Evolutionary conservation across 2,797 vertebrate species (phyloP).

Genomic region (Dallia pectoralis): DNA sequence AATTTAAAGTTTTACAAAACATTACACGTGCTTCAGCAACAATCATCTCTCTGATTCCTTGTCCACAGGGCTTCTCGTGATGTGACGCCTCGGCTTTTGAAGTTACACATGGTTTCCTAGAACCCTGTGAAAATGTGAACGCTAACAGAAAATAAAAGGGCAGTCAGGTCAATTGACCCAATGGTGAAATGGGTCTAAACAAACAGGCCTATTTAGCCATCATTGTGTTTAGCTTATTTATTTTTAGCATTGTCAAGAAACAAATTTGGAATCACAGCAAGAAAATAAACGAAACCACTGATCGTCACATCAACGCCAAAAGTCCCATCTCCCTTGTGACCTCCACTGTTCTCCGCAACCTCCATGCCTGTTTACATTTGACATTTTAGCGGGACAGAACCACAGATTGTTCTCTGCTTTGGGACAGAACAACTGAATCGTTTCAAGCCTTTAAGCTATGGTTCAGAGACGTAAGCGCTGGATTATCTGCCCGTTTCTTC

Average conservation of each 20-base stretch:
- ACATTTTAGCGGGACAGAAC: no score
- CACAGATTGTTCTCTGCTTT: no score
- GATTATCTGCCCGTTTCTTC: neutral
- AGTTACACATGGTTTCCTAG: constrained; percentile 18
- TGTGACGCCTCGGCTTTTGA: constrained; percentile 33
- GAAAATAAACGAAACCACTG: neutral
- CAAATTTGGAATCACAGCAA: neutral
- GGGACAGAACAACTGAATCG: no score
- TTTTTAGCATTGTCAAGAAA: neutral
- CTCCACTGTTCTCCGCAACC: neutral
- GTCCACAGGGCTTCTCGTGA: constrained; percentile 31
- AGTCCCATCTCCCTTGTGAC: neutral
- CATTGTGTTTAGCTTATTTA: neutral
- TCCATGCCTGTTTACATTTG: no score
- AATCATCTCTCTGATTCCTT: constrained; percentile 4
- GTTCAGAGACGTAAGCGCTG: no score
- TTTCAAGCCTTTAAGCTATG: no score
- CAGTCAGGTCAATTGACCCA: neutral
- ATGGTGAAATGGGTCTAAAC: neutral
- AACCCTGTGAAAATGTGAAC: neutral
- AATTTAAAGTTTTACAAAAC: neutral
- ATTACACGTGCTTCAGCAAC: neutral
- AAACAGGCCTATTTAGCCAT: neutral
- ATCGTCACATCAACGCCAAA: neutral
- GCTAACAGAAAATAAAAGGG: neutral